A percentile compares a stretch with the other conserved stretches of the same genome.
These are phyloP conservation scores for Ashinkailepas kermadecensis DNA, from an alignment of 2,888 invertebrate species.

Conservation along the genomic window DNA sequence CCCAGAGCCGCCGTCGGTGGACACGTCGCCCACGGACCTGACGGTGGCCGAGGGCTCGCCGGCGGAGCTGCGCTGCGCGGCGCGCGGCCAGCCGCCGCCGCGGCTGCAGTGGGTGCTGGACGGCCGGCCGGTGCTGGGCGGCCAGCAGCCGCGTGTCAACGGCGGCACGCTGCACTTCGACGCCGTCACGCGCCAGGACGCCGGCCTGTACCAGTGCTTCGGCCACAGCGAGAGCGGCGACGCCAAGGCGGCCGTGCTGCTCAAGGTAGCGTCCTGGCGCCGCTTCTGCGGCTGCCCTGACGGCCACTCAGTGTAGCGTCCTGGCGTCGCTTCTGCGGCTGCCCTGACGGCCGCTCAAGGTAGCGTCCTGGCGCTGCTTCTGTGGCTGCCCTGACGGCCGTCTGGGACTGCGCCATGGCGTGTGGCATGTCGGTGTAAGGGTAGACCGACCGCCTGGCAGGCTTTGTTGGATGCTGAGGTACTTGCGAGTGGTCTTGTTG, in stretches of 20 bases:
- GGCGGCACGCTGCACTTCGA: slow-evolving; percentile 56
- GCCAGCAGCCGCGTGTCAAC: slow-evolving; percentile 34
- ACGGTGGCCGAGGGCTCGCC: slow-evolving; percentile 39
- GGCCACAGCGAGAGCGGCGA: slow-evolving; percentile 71
- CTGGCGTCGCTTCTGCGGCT: too few species aligned
- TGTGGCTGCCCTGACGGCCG: too few species aligned
- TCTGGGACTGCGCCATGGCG: too few species aligned
- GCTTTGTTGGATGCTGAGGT: too few species aligned
- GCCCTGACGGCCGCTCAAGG: too few species aligned
- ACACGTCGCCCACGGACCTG: slow-evolving; percentile 4
- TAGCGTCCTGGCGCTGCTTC: too few species aligned
- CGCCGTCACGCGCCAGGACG: slow-evolving; percentile 70
- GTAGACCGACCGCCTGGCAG: too few species aligned
- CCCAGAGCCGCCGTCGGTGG: slow-evolving; percentile 22
- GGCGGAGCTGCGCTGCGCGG: slow-evolving; percentile 50
- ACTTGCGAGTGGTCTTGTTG: too few species aligned
- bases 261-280: not conserved
- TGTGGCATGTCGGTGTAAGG: too few species aligned
- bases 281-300: too few species aligned
- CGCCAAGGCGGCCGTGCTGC: slow-evolving; percentile 29
- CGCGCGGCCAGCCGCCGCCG: slow-evolving; percentile 65
- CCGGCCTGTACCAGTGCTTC: slow-evolving; percentile 83
- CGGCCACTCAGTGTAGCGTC: too few species aligned
- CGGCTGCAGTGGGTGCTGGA: slow-evolving; percentile 75
- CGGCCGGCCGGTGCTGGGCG: slow-evolving; percentile 55